These are phyloP conservation scores for Micoletzkya japonica DNA, from an alignment of 2,888 invertebrate genomes.

Conservation along the genomic window DNA sequence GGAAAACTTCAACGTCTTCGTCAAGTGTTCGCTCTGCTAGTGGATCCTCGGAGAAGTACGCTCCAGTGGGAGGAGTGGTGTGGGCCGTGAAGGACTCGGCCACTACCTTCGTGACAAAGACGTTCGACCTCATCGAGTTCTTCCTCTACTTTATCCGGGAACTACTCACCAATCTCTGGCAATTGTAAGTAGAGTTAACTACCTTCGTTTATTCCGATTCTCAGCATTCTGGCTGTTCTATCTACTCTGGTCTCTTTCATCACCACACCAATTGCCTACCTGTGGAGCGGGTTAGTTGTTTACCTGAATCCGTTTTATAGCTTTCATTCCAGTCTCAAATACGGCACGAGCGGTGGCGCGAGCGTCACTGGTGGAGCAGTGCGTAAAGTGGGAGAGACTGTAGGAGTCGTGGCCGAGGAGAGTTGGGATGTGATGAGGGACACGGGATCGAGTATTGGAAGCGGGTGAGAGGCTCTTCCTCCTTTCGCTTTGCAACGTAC, in stretches of 20 bases:
- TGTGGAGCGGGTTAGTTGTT: no score
- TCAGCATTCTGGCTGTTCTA: neutral
- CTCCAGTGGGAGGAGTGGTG: slow-evolving; percentile 18
- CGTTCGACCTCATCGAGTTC: slow-evolving; percentile 10
- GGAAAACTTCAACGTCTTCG: neutral
- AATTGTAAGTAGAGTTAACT: slow-evolving; percentile 13
- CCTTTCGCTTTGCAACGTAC: neutral
- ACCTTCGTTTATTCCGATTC: neutral
- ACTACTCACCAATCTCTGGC: neutral
- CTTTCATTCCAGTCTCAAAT: neutral
- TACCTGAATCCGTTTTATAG: no score
- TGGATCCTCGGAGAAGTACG: neutral
- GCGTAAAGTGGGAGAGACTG: neutral
- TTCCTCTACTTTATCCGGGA: neutral
- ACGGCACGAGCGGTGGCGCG: neutral
- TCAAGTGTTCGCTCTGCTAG: neutral
- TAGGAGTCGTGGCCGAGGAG: slow-evolving; percentile 1
- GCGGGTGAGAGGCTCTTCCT: slow-evolving; percentile 6
- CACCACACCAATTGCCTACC: neutral
- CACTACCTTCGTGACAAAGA: slow-evolving; percentile 13
- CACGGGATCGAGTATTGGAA: neutral
- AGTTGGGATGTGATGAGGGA: neutral
- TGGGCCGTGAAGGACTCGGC: slow-evolving; percentile 25
- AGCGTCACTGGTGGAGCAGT: neutral
- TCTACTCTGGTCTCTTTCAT: neutral